Percentiles rank a stretch among this genome's conserved stretches.
phyloP scores from a whole-genome alignment of 2,888 invertebrate genomes.

The Drosophila macrospina region DNA sequence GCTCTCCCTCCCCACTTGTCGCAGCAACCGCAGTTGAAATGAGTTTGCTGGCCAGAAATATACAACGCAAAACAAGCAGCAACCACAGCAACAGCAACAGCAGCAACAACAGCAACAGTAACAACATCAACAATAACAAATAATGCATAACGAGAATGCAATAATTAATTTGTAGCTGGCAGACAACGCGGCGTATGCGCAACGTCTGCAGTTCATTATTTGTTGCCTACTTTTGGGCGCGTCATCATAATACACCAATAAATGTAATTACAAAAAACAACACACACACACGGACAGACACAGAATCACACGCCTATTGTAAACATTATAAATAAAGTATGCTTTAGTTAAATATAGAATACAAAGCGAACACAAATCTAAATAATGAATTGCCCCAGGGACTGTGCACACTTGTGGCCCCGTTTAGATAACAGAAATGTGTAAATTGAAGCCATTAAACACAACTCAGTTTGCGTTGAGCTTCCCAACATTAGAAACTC shows the following conservation, averaged over 20 bases:
- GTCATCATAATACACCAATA: constrained; percentile 9
- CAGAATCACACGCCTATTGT: not conserved
- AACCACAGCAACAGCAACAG: constrained; percentile 7
- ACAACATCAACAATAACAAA: constrained; percentile 17
- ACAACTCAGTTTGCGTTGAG: not conserved
- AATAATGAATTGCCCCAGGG: constrained; percentile 7
- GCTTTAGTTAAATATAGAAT: constrained; percentile 4
- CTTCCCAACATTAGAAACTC: not conserved
- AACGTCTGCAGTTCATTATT: constrained; percentile 16
- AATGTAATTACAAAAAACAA: constrained; percentile 15
- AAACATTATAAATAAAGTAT: constrained; percentile 2
- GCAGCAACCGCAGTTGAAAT: constrained; percentile 33
- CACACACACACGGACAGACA: not conserved
- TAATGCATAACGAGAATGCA: constrained; percentile 32
- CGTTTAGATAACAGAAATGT: not conserved
- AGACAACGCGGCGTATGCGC: constrained; percentile 36
- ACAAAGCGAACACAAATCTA: constrained; percentile 1
- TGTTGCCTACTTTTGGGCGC: constrained; percentile 19
- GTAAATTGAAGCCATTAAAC: no score
- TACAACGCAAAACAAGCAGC: constrained; percentile 23
- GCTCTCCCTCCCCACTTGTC: not conserved
- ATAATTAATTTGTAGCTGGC: constrained; percentile 38
- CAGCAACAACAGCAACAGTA: constrained; percentile 7
- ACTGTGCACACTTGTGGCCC: not conserved
- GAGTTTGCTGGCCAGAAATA: constrained; percentile 40